phyloP scores from a whole-genome alignment of 1,140 invertebrate species.

The Panagrolaimus sp. region DNA sequence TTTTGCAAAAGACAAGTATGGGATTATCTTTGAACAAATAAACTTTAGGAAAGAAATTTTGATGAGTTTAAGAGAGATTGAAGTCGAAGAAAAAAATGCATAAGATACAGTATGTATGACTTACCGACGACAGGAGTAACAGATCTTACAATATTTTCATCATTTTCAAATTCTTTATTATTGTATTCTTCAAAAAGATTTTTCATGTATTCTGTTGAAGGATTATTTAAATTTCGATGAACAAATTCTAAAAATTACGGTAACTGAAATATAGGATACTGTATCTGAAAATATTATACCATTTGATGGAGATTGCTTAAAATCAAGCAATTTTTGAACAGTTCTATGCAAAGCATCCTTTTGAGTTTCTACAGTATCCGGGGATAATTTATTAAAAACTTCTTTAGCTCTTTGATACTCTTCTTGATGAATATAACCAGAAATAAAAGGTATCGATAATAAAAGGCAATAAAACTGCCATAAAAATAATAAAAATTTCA shows the following conservation, averaged over 20 bases:
- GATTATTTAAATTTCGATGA: neutral
- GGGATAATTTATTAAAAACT: neutral
- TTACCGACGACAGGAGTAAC: neutral
- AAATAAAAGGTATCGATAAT: too few relatives aligned
- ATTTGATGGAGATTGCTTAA: neutral
- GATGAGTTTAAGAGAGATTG: neutral
- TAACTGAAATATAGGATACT: too few relatives aligned
- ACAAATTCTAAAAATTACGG: neutral
- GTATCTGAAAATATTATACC: neutral
- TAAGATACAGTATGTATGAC: neutral
- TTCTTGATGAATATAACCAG: too few relatives aligned
- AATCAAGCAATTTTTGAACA: neutral
- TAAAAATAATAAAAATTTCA: too few relatives aligned
- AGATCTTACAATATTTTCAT: neutral
- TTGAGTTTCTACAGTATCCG: neutral
- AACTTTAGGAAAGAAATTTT: neutral
- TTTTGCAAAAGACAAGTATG: neutral
- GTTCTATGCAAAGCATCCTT: neutral
- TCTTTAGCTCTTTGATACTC: too few relatives aligned
- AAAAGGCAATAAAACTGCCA: too few relatives aligned
- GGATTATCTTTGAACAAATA: constrained; percentile 14
- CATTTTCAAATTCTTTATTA: neutral
- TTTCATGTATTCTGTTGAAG: neutral
- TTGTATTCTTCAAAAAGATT: constrained; percentile 6
- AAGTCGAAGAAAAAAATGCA: neutral